These are phyloP conservation scores for Hyposoter didymator DNA, from an alignment of 2,888 invertebrate genomes.

Conservation along the genomic window DNA sequence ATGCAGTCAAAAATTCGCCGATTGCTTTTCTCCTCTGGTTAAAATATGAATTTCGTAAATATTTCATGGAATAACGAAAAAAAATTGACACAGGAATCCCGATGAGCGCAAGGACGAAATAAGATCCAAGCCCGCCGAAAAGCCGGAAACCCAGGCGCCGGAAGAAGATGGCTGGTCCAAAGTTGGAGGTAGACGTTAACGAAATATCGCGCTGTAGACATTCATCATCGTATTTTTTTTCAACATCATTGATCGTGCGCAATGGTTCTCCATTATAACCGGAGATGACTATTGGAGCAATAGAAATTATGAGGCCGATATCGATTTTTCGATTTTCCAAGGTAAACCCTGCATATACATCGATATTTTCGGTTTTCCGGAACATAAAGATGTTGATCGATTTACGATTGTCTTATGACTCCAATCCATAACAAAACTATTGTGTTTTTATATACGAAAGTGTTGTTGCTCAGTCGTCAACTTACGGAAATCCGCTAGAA, in stretches of 20 bases:
- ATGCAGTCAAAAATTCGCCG: not conserved
- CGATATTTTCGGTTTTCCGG: slow-evolving; percentile 4
- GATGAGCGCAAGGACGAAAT: slow-evolving; percentile 63
- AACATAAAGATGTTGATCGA: slow-evolving; percentile 5
- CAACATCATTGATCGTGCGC: slow-evolving; percentile 46
- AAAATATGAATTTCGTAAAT: not conserved
- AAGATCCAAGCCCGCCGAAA: slow-evolving; percentile 67
- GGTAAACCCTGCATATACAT: slow-evolving; percentile 14
- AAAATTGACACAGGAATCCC: slow-evolving; percentile 26
- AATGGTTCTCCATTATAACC: slow-evolving; percentile 51
- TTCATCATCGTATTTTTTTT: slow-evolving; percentile 32
- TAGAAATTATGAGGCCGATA: slow-evolving; percentile 44
- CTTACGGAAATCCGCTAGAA: not conserved
- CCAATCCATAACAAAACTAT: slow-evolving; percentile 15
- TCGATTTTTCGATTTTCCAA: slow-evolving; percentile 52
- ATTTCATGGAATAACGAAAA: not conserved
- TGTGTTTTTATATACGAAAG: slow-evolving; percentile 35
- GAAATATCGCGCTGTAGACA: slow-evolving; percentile 45
- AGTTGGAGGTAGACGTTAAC: slow-evolving; percentile 80
- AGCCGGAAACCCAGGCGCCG: slow-evolving; percentile 55
- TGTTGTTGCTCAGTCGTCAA: slow-evolving; percentile 5
- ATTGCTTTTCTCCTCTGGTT: not conserved
- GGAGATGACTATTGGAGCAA: slow-evolving; percentile 48
- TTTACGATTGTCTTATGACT: slow-evolving; percentile 2
- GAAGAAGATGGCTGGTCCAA: slow-evolving; percentile 80